Evolutionary conservation across 2,113 vertebrate genomes (phyloP).

Genomic region (Promerops cafer): DNA sequence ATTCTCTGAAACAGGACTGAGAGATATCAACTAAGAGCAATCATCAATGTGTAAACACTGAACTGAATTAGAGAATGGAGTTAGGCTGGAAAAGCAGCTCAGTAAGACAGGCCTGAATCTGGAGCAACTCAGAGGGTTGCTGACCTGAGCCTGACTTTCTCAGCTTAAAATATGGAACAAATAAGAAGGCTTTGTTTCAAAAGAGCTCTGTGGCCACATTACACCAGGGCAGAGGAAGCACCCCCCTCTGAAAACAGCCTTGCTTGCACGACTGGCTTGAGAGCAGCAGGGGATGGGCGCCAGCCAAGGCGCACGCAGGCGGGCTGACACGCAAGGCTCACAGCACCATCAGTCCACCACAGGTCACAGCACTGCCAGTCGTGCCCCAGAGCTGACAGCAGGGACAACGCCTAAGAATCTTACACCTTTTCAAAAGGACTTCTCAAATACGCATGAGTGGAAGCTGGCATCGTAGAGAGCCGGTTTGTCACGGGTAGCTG

Average conservation of each 20-base stretch:
- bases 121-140: neutral
- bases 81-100: neutral
- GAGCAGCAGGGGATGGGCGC: rapidly evolving
- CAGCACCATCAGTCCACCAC: neutral
- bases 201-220: neutral
- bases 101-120: neutral
- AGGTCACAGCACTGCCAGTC: neutral
- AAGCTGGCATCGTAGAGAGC: neutral
- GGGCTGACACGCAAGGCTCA: neutral
- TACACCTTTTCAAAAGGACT: neutral
- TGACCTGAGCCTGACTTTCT: neutral
- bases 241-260: neutral
- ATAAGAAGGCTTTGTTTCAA: neutral
- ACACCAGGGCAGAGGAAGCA: neutral
- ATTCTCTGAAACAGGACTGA: neutral
- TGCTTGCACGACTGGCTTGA: neutral
- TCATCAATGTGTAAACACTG: neutral
- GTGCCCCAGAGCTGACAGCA: neutral
- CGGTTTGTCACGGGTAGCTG: neutral
- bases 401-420: neutral
- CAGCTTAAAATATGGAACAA: neutral
- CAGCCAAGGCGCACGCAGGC: neutral
- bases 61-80: neutral
- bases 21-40: neutral
- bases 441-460: rapidly evolving